Evolutionary conservation across 1,140 invertebrate species (phyloP).

Genomic region (Lepeophtheirus salmonis): DNA sequence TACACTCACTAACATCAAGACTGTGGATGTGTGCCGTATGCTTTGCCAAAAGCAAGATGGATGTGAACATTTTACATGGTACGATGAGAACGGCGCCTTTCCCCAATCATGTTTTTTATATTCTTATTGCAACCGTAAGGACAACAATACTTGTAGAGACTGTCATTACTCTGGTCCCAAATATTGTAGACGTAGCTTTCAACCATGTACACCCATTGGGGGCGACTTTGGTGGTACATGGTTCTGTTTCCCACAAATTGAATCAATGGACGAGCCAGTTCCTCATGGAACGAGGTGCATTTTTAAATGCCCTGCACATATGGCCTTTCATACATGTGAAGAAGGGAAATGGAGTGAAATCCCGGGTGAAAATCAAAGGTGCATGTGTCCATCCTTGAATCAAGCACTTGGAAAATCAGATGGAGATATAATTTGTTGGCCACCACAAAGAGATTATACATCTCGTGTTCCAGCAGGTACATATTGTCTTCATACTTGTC

Average conservation of each 20-base stretch:
- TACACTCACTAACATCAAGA: too few species aligned
- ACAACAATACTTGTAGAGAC: too few species aligned
- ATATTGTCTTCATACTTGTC: background rate
- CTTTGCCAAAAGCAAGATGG: too few species aligned
- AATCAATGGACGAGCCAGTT: background rate
- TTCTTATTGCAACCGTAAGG: too few species aligned
- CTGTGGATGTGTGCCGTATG: too few species aligned
- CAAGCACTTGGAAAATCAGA: background rate
- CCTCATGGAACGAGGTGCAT: background rate
- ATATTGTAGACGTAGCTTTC: too few species aligned
- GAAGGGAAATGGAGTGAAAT: background rate
- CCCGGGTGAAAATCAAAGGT: background rate
- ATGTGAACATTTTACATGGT: too few species aligned
- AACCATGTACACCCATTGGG: background rate
- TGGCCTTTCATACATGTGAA: background rate
- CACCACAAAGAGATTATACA: background rate
- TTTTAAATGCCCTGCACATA: background rate
- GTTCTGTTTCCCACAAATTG: background rate
- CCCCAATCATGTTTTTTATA: too few species aligned
- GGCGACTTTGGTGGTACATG: background rate
- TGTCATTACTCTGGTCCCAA: too few species aligned
- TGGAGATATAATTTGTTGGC: background rate
- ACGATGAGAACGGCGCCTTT: too few species aligned
- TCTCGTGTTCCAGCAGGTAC: background rate
- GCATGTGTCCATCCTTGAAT: background rate